Base-by-base conservation (phyloP, 2,113 vertebrate species). In the Acrocephalus kingi region DNA sequence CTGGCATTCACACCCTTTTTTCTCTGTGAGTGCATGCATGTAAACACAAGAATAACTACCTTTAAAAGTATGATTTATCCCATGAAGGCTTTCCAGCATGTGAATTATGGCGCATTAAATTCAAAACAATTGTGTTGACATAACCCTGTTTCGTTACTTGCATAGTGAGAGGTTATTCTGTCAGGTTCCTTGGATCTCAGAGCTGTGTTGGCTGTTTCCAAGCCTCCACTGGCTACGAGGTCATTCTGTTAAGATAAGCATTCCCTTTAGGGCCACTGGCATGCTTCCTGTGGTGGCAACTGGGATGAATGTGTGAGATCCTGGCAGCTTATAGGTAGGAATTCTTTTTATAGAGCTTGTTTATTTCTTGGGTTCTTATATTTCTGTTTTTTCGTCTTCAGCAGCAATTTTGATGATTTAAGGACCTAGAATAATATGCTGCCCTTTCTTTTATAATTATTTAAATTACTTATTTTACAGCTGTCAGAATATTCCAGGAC, bases 81-180 rank as follows among this genome's bases (percentile, higher is more conserved):
- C 78, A 72, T 89, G 85, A 89, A 95, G 86, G 49, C 83, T 93
- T 82, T 95, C 77, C 95, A 89, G 74, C 85, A 75, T 79, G 90
- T 90, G 87, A 95, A 95, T 95, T 97, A 94, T 84, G 89, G 84
- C 83, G 88, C 94, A 85, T 95, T 97, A 96, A 96, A 93, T 95
- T 96, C 95, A 87, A 86, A 90, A 84, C 78, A 95, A 84, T 63
- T 94, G 93, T 95, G 73, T 89, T 98, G 96, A 90, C 84, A 71
- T 91, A 73, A 89, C 51, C 48, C 88, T 93, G 39, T 88, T 85
- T 95, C 2, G 10, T 94, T 62, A 69, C 93, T 84, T 89, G 88
- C 71, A 63, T 79, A 82, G 67, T 83, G 90, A 82, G 89, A 90
- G 82, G 75, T 96, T 96, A 59, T 94, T 95, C 92, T 95, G 59